These are phyloP conservation scores for Alectoris magna DNA, from an alignment of 2,797 vertebrate species.

Conservation along the genomic window DNA sequence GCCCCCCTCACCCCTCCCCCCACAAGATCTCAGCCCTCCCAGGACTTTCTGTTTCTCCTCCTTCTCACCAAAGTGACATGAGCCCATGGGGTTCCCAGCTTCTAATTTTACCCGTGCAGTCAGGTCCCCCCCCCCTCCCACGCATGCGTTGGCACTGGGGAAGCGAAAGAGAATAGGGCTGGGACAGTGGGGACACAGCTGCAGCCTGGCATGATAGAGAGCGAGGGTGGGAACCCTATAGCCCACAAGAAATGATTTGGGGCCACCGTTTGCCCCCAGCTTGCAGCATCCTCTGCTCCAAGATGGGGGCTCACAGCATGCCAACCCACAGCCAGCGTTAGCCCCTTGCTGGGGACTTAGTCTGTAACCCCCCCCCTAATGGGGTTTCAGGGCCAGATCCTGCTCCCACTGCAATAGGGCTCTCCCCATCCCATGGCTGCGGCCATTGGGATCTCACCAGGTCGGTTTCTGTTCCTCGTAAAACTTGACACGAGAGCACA, in stretches of 20 bases:
- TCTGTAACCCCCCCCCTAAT: background rate
- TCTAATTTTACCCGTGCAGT: background rate
- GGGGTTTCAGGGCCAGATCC: background rate
- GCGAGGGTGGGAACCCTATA: rapidly evolving
- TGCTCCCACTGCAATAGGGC: background rate
- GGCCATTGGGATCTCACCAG: background rate
- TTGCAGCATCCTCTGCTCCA: background rate
- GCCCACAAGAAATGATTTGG: rapidly evolving
- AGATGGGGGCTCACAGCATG: background rate
- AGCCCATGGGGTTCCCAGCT: background rate
- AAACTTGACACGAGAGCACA: background rate
- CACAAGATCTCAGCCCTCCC: rapidly evolving
- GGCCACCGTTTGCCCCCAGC: rapidly evolving
- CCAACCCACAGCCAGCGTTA: background rate
- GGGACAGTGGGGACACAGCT: background rate
- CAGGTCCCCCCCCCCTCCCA: background rate
- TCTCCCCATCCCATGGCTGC: too few species aligned
- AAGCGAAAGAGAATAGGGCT: background rate
- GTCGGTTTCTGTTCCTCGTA: background rate
- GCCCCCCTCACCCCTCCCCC: too few species aligned
- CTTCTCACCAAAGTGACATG: background rate
- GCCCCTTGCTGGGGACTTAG: background rate
- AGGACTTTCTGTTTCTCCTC: background rate
- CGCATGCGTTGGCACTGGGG: rapidly evolving
- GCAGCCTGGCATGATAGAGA: background rate